Conservation (phyloP, 2,113 vertebrate genomes). For the Micronycteris hirsuta region DNA sequence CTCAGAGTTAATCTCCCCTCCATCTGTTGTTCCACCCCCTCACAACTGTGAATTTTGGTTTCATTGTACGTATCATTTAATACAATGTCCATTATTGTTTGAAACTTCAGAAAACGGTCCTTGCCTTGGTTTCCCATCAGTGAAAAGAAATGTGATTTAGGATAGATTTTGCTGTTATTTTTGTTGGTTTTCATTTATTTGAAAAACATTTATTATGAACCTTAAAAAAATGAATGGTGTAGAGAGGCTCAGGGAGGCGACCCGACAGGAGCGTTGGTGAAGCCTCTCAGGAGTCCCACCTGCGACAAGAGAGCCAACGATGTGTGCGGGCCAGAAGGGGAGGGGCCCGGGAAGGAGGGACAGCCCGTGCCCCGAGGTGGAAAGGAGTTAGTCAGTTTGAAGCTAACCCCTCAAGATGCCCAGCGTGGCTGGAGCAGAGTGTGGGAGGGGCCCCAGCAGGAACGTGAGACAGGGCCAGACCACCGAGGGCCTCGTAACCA, state of each 20-base stretch:
- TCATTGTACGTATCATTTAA: background rate
- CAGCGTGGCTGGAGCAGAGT: background rate
- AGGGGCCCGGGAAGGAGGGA: background rate
- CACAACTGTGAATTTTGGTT: background rate
- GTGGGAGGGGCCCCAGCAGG: background rate
- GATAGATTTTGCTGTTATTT: background rate
- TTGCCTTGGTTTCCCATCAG: background rate
- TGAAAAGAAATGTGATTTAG: background rate
- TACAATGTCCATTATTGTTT: background rate
- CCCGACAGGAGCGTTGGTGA: no score
- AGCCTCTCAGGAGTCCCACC: background rate
- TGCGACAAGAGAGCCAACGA: background rate
- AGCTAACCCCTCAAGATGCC: background rate
- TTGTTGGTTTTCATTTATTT: background rate
- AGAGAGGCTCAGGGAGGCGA: background rate
- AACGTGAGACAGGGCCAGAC: background rate
- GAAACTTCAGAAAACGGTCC: background rate
- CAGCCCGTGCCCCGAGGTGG: background rate
- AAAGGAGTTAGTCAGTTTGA: fast-evolving
- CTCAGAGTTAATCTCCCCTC: background rate
- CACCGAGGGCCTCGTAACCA: background rate
- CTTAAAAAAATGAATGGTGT: background rate
- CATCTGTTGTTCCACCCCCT: background rate
- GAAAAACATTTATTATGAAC: background rate
- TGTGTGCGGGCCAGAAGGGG: no score